Conservation (phyloP, 2,888 invertebrate genomes). For the Incurvaria masculella region DNA sequence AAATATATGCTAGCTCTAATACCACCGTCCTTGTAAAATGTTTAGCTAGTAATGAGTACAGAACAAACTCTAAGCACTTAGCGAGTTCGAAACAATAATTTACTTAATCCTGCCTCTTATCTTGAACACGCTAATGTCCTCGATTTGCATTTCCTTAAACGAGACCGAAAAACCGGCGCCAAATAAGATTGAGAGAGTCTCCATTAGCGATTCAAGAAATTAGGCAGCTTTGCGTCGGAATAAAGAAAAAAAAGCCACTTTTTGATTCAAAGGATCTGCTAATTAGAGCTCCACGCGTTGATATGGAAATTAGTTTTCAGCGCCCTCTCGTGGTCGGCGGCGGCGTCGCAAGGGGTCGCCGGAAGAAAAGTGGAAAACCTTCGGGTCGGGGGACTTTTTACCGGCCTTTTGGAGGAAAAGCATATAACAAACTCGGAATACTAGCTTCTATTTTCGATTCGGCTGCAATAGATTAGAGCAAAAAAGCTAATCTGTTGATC, state of each 20-base stretch:
- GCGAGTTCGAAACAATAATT: constrained; percentile 23
- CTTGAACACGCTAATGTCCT: constrained; percentile 46
- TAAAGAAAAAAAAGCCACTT: constrained; percentile 31
- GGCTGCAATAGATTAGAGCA: too few relatives aligned
- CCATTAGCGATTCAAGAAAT: constrained; percentile 16
- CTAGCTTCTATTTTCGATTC: too few relatives aligned
- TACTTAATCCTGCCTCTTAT: constrained; percentile 49
- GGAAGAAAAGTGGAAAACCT: too few relatives aligned
- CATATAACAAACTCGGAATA: too few relatives aligned
- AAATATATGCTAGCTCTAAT: too few relatives aligned
- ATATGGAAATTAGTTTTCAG: constrained; percentile 28
- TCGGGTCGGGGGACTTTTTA: too few relatives aligned
- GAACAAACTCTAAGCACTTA: neutral
- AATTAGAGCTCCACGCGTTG: constrained; percentile 26
- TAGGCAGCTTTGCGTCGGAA: constrained; percentile 21
- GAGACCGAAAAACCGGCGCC: constrained; percentile 1
- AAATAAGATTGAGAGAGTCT: neutral
- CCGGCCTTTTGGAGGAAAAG: too few relatives aligned
- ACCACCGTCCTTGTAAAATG: too few relatives aligned
- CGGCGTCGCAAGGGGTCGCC: constrained; percentile 3
- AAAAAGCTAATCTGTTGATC: too few relatives aligned
- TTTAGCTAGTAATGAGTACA: too few relatives aligned
- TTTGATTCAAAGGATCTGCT: constrained; percentile 35
- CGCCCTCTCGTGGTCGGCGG: constrained; percentile 32
- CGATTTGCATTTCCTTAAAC: constrained; percentile 40